These are phyloP conservation scores for Oxyura jamaicensis DNA, from an alignment of 2,113 vertebrate species.

Conservation along the genomic window DNA sequence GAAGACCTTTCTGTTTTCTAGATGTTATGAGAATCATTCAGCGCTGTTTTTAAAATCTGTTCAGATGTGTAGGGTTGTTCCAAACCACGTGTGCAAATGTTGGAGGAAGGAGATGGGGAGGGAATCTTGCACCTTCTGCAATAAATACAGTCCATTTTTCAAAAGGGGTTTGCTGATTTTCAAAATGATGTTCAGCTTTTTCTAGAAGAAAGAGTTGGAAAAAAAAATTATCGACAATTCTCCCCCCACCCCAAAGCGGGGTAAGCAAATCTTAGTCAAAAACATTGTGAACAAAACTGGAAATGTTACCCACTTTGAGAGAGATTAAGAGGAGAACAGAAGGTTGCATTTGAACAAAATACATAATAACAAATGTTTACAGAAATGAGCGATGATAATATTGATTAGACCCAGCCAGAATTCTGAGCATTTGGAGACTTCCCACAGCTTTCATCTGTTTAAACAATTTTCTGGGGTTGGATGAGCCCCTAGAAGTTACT, in stretches of 20 bases:
- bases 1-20: not conserved
- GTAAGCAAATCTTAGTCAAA: not conserved
- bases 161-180: not conserved
- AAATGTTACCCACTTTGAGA: not conserved
- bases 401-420: slow-evolving; percentile 10
- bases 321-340: not conserved
- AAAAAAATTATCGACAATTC: not conserved
- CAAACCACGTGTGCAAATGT: not conserved
- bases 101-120: not conserved
- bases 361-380: not conserved
- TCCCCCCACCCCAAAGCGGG: not conserved
- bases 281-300: not conserved
- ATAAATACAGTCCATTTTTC: not conserved
- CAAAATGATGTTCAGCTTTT: not conserved
- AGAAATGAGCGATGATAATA: not conserved
- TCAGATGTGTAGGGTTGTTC: not conserved
- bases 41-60: not conserved
- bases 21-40: not conserved
- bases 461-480: not conserved
- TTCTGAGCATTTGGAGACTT: slow-evolving; percentile 10
- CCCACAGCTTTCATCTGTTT: not conserved
- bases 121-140: not conserved
- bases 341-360: not conserved
- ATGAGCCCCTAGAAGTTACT: not conserved
- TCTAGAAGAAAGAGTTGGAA: not conserved